These are phyloP conservation scores for Cryptops parisi DNA, from an alignment of 2,888 invertebrate genomes.

Conservation along the genomic window DNA sequence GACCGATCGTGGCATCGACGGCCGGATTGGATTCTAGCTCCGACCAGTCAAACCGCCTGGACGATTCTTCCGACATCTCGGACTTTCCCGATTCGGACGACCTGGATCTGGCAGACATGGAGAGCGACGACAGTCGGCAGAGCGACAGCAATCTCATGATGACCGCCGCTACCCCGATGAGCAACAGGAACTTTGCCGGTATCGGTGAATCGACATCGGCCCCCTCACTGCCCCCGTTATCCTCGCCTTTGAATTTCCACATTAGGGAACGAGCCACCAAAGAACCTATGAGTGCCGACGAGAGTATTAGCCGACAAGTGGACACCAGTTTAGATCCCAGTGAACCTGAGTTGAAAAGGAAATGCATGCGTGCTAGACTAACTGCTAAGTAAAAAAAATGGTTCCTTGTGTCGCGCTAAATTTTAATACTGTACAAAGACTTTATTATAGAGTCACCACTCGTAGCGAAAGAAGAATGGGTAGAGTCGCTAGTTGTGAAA, in stretches of 20 bases:
- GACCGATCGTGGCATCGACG: no score
- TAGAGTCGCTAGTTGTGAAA: no score
- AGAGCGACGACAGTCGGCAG: slow-evolving; percentile 2
- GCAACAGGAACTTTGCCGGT: neutral
- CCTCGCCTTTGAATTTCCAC: neutral
- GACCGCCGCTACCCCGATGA: neutral
- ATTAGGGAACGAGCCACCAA: neutral
- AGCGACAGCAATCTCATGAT: neutral
- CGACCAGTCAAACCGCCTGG: slow-evolving; percentile 12
- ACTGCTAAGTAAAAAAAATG: slow-evolving; percentile 16
- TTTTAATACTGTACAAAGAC: no score
- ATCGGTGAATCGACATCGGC: neutral
- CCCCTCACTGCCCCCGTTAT: neutral
- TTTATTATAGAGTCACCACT: no score
- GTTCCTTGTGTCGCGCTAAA: no score
- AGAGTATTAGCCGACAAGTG: neutral
- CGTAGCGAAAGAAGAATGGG: no score
- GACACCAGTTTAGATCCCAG: no score
- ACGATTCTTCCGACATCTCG: slow-evolving; percentile 13
- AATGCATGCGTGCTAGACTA: slow-evolving; percentile 14
- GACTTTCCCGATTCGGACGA: slow-evolving; percentile 14
- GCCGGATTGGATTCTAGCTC: slow-evolving; percentile 7
- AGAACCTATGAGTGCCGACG: neutral
- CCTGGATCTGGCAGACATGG: slow-evolving; percentile 5
- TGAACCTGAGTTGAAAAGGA: slow-evolving; percentile 16